phyloP scores from a whole-genome alignment of 2,797 vertebrate genomes.

The Peromyscus eremicus region DNA sequence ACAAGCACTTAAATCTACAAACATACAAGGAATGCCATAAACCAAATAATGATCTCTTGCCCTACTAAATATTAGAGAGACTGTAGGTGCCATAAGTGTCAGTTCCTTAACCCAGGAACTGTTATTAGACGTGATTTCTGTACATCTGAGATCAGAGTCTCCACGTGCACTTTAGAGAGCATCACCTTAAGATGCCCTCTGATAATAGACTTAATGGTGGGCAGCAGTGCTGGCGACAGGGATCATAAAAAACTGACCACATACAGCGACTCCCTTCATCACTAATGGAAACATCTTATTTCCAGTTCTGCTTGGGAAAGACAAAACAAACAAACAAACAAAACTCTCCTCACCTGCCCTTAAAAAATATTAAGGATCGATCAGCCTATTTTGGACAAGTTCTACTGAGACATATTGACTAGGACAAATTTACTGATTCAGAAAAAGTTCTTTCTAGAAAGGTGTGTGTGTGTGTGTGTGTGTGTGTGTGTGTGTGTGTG shows the following conservation, averaged over 20 bases:
- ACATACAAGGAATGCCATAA: constrained; percentile 66
- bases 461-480: too few relatives aligned
- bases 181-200: constrained; percentile 76
- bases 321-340: constrained; percentile 52
- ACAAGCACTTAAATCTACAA: constrained; percentile 65
- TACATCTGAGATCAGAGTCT: constrained; percentile 78
- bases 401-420: constrained; percentile 55
- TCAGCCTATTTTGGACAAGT: constrained; percentile 40
- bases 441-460: constrained; percentile 62
- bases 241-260: constrained; percentile 31
- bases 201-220: constrained; percentile 81
- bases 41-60: constrained; percentile 52
- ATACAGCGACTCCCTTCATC: neutral
- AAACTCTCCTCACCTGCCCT: constrained; percentile 44
- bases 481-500: too few relatives aligned
- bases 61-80: constrained; percentile 76
- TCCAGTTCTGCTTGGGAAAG: constrained; percentile 33
- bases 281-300: constrained; percentile 42
- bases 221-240: constrained; percentile 74
- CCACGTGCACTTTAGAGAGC: constrained; percentile 65
- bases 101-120: constrained; percentile 80
- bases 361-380: neutral
- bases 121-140: constrained; percentile 65
- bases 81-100: constrained; percentile 69
- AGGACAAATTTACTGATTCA: constrained; percentile 60